Conservation (phyloP, 37 sponge, comb jelly and placozoan genomes). For the Haliclona indistincta region DNA sequence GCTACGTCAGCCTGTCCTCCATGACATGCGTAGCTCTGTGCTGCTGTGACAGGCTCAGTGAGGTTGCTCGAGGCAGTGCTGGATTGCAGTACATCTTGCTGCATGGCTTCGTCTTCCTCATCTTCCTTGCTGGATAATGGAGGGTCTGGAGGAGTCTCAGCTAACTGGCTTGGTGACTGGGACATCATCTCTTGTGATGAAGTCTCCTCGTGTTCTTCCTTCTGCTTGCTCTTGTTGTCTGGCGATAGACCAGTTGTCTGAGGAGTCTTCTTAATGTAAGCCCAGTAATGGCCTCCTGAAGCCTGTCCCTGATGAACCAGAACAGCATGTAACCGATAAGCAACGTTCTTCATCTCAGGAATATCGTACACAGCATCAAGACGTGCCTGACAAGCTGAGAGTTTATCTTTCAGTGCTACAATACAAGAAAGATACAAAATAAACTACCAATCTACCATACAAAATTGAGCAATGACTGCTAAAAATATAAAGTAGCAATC, state of each 20-base stretch:
- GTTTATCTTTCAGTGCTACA: conserved; percentile 28
- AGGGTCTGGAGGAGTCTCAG: background rate
- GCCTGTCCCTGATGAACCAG: conserved; percentile 82
- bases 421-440: background rate
- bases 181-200: background rate
- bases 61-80: background rate
- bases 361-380: conserved; percentile 50
- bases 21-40: too few species aligned
- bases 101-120: background rate
- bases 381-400: conserved; percentile 14
- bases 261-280: conserved; percentile 37
- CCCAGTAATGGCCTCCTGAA: conserved; percentile 81
- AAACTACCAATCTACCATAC: background rate
- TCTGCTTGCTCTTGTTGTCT: background rate
- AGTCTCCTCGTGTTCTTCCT: background rate
- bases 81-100: background rate
- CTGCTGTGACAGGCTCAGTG: background rate
- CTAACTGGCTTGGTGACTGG: background rate
- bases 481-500: too few species aligned
- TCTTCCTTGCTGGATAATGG: too few species aligned
- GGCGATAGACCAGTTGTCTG: background rate
- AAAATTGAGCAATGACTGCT: background rate
- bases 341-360: conserved; percentile 47
- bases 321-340: conserved; percentile 71
- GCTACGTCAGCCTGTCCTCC: background rate